Percentiles rank a stretch among this genome's conserved stretches.
Evolutionary conservation across 2,888 invertebrate genomes (phyloP).

Genomic region (Autographa gamma): DNA sequence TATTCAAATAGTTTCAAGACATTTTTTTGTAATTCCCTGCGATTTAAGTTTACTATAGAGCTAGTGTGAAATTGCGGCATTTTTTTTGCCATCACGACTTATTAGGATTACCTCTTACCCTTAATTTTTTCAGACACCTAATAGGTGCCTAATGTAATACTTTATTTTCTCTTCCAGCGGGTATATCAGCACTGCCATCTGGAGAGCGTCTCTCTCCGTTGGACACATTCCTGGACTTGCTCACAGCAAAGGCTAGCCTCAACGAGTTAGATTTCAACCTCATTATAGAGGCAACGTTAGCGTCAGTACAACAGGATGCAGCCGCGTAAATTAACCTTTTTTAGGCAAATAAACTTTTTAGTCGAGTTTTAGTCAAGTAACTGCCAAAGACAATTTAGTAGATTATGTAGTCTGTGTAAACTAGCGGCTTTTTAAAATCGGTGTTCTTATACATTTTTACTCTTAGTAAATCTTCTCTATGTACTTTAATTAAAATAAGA

Average conservation of each 20-base stretch:
- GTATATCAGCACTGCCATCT: constrained; percentile 92
- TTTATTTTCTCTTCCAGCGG: constrained; percentile 72
- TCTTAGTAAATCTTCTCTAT: too few relatives aligned
- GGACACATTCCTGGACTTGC: constrained; percentile 94
- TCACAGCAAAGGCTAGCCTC: constrained; percentile 96
- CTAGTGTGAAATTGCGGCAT: too few relatives aligned
- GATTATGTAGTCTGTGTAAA: background rate
- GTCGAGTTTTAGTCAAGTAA: constrained; percentile 28
- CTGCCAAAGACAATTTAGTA: constrained; percentile 27
- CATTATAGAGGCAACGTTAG: constrained; percentile 94
- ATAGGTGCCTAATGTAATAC: background rate
- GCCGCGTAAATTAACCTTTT: constrained; percentile 53
- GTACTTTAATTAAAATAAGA: background rate
- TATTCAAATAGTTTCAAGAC: too few relatives aligned
- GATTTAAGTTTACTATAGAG: too few relatives aligned
- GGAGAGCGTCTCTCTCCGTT: constrained; percentile 93
- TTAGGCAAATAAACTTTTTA: constrained; percentile 11
- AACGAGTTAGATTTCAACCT: constrained; percentile 95
- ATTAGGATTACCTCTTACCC: too few relatives aligned
- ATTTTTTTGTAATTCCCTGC: too few relatives aligned
- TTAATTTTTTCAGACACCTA: too few relatives aligned
- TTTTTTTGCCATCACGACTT: too few relatives aligned
- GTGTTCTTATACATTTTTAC: background rate
- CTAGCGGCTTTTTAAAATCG: background rate
- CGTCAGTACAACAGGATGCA: constrained; percentile 80